Percentiles rank a stretch among this genome's conserved stretches.
Evolutionary conservation across 1,140 invertebrate genomes (phyloP).

Genomic region (Sesamia nonagrioides): DNA sequence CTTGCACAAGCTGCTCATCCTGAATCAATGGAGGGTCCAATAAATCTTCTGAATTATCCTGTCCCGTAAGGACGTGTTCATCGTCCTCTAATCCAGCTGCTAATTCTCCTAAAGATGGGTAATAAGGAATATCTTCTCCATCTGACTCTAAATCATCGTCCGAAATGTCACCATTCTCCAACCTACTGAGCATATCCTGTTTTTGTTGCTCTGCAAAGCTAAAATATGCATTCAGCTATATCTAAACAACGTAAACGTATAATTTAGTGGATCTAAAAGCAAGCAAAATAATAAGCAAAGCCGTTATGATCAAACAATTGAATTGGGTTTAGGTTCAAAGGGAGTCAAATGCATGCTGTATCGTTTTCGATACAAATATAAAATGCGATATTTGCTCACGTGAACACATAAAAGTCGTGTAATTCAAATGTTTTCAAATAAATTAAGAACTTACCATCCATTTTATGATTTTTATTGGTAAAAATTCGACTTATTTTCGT

Average conservation of each 20-base stretch:
- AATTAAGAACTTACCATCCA: constrained; percentile 42
- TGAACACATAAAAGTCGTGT: constrained; percentile 49
- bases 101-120: constrained; percentile 37
- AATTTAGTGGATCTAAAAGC: constrained; percentile 25
- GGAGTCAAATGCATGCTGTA: no score
- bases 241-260: no score
- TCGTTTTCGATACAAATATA: no score
- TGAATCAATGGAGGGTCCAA: constrained; percentile 40
- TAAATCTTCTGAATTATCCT: constrained; percentile 30
- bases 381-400: constrained; percentile 47
- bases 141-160: no score
- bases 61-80: not conserved
- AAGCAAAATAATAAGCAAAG: constrained; percentile 46
- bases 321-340: constrained; percentile 49
- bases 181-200: no score
- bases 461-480: no score
- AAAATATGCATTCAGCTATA: no score
- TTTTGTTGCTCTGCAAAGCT: constrained; percentile 37
- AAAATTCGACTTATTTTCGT: no score
- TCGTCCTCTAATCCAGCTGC: constrained; percentile 42
- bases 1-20: constrained; percentile 36
- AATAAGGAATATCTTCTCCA: constrained; percentile 47
- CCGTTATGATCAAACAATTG: no score
- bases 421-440: constrained; percentile 45
- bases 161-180: no score